Conservation (phyloP, 1,140 invertebrate genomes). For the Streblospio benedicti region DNA sequence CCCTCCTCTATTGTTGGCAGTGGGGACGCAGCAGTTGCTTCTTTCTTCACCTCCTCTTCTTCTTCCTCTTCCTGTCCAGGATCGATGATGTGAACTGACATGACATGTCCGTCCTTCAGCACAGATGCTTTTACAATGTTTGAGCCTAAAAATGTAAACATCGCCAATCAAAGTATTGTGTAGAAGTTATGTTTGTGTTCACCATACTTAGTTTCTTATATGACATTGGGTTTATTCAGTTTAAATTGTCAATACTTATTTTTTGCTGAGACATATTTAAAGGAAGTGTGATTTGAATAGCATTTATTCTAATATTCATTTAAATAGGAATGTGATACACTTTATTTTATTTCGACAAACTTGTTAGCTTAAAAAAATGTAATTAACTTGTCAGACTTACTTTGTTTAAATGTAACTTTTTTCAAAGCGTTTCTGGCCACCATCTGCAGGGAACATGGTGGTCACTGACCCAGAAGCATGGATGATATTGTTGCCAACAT, state of each 20-base stretch:
- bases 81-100: conserved; percentile 41
- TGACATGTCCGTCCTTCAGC: conserved; percentile 43
- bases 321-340: too few relatives aligned
- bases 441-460: conserved; percentile 43
- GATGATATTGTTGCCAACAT: conserved; percentile 42
- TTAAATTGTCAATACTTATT: neutral
- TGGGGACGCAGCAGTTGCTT: conserved; percentile 4
- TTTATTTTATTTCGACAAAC: too few relatives aligned
- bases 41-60: conserved; percentile 19
- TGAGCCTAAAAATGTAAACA: conserved; percentile 26
- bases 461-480: conserved; percentile 38
- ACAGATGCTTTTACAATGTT: conserved; percentile 33
- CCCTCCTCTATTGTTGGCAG: conserved; percentile 12
- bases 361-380: too few relatives aligned
- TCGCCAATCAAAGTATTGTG: too few relatives aligned
- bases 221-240: too few relatives aligned
- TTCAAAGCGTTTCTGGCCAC: conserved; percentile 41
- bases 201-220: too few relatives aligned
- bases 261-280: neutral
- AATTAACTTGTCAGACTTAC: conserved; percentile 23
- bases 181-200: too few relatives aligned
- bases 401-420: conserved; percentile 39
- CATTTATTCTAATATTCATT: too few relatives aligned
- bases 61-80: conserved; percentile 28
- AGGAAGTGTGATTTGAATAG: too few relatives aligned